Conservation (phyloP, 2,113 vertebrate species). For the Myrmecobius fasciatus region DNA sequence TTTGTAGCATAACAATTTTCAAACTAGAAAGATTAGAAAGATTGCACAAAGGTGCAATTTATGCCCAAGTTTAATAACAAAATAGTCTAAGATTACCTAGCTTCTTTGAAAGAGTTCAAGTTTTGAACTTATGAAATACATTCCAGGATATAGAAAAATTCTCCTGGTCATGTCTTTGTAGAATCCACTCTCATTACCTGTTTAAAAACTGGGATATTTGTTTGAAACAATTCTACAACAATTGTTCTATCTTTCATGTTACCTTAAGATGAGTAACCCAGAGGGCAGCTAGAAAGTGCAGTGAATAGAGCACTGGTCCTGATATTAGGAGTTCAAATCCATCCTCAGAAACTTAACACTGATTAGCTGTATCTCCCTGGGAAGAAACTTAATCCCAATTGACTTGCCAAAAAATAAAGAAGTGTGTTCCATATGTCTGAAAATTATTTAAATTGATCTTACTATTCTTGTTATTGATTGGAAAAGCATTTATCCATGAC, state of each 20-base stretch:
- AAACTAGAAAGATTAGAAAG: background rate
- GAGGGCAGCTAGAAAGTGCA: background rate
- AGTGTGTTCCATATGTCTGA: background rate
- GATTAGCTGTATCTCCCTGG: too few relatives aligned
- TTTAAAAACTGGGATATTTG: background rate
- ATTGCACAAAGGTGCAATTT: background rate
- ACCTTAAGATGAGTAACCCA: background rate
- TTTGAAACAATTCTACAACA: background rate
- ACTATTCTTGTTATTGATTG: background rate
- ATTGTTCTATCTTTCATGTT: background rate
- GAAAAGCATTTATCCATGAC: background rate
- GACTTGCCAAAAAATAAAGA: too few relatives aligned
- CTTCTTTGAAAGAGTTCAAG: background rate
- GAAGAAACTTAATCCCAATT: too few relatives aligned
- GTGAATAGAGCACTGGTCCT: too few relatives aligned
- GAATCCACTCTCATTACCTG: background rate
- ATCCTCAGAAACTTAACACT: too few relatives aligned
- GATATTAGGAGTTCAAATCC: too few relatives aligned
- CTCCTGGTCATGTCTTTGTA: background rate
- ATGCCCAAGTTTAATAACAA: background rate
- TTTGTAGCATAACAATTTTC: background rate
- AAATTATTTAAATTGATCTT: background rate
- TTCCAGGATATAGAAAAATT: background rate
- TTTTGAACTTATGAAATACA: background rate
- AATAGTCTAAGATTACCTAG: background rate